These are phyloP conservation scores for Meandrusa payeni DNA, from an alignment of 2,888 invertebrate species.

Conservation along the genomic window DNA sequence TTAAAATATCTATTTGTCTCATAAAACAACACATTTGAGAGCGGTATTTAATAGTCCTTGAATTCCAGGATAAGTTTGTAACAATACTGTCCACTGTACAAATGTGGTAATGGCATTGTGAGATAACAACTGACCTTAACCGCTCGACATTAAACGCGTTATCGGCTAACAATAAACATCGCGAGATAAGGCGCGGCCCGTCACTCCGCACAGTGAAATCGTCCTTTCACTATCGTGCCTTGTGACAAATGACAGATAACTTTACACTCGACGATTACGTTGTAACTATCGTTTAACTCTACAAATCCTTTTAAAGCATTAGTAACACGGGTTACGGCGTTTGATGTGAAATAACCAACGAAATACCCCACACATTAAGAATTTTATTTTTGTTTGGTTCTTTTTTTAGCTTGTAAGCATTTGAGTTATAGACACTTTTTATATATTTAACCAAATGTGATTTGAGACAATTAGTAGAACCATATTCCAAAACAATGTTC, in stretches of 20 bases:
- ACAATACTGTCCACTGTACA: slow-evolving; percentile 18
- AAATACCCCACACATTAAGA: no score
- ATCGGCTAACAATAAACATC: slow-evolving; percentile 51
- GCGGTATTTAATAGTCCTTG: neutral
- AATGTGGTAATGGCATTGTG: slow-evolving; percentile 18
- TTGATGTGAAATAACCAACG: no score
- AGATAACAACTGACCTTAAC: slow-evolving; percentile 63
- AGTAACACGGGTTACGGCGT: no score
- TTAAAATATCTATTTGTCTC: no score
- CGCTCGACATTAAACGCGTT: slow-evolving; percentile 38
- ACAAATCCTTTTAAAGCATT: neutral
- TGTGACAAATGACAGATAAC: slow-evolving; percentile 34
- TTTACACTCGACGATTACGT: slow-evolving; percentile 21
- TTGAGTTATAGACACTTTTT: no score
- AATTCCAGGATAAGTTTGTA: neutral
- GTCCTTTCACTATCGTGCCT: slow-evolving; percentile 36
- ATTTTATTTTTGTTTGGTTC: no score
- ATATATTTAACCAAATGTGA: no score
- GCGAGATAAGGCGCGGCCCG: slow-evolving; percentile 35
- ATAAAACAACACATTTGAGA: no score
- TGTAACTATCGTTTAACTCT: slow-evolving; percentile 12
- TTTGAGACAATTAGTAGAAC: no score
- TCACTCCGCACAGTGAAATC: slow-evolving; percentile 35
- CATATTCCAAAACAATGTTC: no score
- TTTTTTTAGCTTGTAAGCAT: no score